Evolutionary conservation across 1,140 invertebrate species (phyloP).

Genomic region (Idris sp.): DNA sequence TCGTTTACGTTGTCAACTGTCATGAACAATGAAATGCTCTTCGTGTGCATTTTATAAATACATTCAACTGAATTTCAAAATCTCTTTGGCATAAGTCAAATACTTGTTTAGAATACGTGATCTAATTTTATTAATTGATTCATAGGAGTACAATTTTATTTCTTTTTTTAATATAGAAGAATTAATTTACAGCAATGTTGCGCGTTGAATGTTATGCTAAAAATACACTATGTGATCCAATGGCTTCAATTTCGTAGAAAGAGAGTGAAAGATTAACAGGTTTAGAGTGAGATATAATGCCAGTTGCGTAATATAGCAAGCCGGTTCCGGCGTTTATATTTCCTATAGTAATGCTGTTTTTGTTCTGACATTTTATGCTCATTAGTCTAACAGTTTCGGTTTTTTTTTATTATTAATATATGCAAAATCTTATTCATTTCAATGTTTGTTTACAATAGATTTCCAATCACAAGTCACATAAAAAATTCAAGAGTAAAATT

Average conservation of each 20-base stretch:
- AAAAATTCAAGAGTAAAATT: too few species aligned
- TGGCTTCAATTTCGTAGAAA: slow-evolving; percentile 64
- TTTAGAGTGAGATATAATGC: slow-evolving; percentile 28
- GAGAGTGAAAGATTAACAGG: slow-evolving; percentile 54
- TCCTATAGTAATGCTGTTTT: slow-evolving; percentile 5
- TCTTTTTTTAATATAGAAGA: slow-evolving; percentile 32
- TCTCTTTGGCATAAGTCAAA: slow-evolving; percentile 5
- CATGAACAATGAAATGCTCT: too few species aligned
- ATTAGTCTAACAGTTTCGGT: slow-evolving; percentile 21
- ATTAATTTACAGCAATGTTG: slow-evolving; percentile 37
- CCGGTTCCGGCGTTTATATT: slow-evolving; percentile 49
- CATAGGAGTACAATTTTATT: slow-evolving; percentile 21
- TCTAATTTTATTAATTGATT: slow-evolving; percentile 50
- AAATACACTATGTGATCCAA: slow-evolving; percentile 73
- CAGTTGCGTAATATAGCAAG: slow-evolving; percentile 37
- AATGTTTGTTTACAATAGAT: too few species aligned
- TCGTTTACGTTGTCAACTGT: too few species aligned
- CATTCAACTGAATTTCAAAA: slow-evolving; percentile 19
- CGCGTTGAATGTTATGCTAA: slow-evolving; percentile 64
- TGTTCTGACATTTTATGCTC: slow-evolving; percentile 22
- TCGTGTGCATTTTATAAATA: too few species aligned
- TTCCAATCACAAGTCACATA: too few species aligned
- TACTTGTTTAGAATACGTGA: background rate
- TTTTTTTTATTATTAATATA: too few species aligned
- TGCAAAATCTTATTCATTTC: too few species aligned